phyloP scores from a whole-genome alignment of 1,140 invertebrate species.

The Drosophila equinoxialis region DNA sequence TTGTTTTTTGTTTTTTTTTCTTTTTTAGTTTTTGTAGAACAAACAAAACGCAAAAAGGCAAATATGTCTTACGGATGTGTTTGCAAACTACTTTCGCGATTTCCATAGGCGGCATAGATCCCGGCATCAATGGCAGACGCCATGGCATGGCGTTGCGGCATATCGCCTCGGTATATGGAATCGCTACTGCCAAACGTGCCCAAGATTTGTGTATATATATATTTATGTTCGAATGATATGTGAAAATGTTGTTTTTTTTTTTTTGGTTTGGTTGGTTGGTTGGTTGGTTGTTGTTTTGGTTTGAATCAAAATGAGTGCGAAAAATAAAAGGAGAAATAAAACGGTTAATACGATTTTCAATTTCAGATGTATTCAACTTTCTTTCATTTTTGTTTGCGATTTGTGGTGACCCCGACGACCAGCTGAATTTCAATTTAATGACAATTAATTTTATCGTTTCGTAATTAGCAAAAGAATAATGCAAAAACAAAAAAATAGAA shows the following conservation, averaged over 20 bases:
- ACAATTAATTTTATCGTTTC: neutral
- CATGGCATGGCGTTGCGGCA: conserved; percentile 72
- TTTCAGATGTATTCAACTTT: conserved; percentile 24
- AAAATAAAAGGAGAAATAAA: conserved; percentile 31
- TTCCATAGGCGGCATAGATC: conserved; percentile 60
- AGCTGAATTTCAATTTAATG: conserved; percentile 1
- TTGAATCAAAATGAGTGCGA: conserved; percentile 34
- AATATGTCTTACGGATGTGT: conserved; percentile 64
- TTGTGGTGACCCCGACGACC: conserved; percentile 13
- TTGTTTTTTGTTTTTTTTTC: neutral
- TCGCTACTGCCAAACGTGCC: conserved; percentile 64
- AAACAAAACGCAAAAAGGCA: conserved; percentile 33
- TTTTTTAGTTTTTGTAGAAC: conserved; percentile 11
- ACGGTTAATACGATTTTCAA: conserved; percentile 28
- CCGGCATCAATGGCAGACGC: conserved; percentile 60
- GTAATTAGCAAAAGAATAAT: conserved; percentile 34
- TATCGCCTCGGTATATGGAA: conserved; percentile 87
- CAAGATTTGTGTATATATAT: conserved; percentile 39
- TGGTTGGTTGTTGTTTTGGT: no score
- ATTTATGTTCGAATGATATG: conserved; percentile 22
- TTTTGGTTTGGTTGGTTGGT: no score
- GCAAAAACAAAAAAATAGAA: conserved; percentile 24
- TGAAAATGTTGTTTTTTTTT: conserved; percentile 12
- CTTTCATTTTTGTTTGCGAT: neutral
- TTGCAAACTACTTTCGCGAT: conserved; percentile 61